A percentile compares a stretch with the other conserved stretches of the same genome.
Evolutionary conservation across 2,888 invertebrate species (phyloP).

Genomic region (Cancer borealis): DNA sequence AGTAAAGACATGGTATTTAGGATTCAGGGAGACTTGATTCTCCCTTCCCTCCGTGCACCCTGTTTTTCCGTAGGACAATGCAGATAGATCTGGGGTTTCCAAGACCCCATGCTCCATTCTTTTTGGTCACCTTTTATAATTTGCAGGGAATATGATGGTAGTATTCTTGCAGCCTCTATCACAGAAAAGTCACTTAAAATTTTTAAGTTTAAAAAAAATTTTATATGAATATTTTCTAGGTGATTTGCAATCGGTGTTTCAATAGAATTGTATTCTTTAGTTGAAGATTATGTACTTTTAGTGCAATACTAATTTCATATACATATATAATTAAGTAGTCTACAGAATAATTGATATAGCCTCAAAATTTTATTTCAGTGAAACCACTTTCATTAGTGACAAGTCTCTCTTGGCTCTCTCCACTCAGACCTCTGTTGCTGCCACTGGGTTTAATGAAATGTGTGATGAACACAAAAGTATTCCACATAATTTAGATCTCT

Average conservation of each 20-base stretch:
- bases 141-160: no score
- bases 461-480: background rate
- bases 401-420: background rate
- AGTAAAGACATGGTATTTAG: no score
- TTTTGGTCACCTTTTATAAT: no score
- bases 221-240: background rate
- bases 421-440: background rate
- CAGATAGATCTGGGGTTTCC: no score
- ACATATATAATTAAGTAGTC: background rate
- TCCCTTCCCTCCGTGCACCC: no score
- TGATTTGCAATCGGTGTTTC: background rate
- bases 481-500: background rate
- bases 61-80: no score
- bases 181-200: background rate
- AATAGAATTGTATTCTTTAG: background rate
- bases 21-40: no score
- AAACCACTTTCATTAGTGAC: background rate
- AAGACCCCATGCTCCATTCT: no score
- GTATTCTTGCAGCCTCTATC: no score
- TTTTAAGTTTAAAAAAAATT: background rate
- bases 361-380: background rate
- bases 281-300: background rate
- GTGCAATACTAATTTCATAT: background rate
- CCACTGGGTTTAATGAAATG: background rate
- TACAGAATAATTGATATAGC: background rate